These are phyloP conservation scores for Acanthosepion lycidas DNA, from an alignment of 2,888 invertebrate species.

Conservation along the genomic window DNA sequence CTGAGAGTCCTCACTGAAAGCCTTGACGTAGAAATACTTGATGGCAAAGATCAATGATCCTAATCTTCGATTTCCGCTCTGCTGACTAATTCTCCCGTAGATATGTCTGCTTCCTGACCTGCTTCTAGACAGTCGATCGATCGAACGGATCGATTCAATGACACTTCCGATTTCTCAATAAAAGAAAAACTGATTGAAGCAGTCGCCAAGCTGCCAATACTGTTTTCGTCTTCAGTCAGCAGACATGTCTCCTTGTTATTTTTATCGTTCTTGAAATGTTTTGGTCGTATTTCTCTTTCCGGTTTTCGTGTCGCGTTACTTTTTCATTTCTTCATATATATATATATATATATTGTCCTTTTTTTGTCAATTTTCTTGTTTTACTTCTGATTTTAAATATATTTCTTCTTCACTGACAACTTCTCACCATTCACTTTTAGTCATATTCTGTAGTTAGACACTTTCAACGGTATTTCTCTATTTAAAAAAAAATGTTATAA, in stretches of 20 bases:
- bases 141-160: background rate
- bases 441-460: no score
- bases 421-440: no score
- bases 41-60: conserved; percentile 9
- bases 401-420: no score
- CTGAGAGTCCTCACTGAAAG: background rate
- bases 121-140: background rate
- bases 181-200: background rate
- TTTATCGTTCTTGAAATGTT: no score
- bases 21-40: background rate
- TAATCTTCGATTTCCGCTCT: background rate
- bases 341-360: no score
- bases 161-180: background rate
- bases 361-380: no score
- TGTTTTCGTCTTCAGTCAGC: background rate
- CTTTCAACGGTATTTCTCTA: no score
- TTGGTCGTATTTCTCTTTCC: no score
- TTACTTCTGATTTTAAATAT: no score
- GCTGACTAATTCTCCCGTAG: background rate
- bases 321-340: no score
- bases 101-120: conserved; percentile 18
- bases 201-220: conserved; percentile 8
- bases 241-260: background rate
- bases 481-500: no score
- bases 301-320: no score